Conservation (phyloP, 2,888 invertebrate species). For the Amiota minor region DNA sequence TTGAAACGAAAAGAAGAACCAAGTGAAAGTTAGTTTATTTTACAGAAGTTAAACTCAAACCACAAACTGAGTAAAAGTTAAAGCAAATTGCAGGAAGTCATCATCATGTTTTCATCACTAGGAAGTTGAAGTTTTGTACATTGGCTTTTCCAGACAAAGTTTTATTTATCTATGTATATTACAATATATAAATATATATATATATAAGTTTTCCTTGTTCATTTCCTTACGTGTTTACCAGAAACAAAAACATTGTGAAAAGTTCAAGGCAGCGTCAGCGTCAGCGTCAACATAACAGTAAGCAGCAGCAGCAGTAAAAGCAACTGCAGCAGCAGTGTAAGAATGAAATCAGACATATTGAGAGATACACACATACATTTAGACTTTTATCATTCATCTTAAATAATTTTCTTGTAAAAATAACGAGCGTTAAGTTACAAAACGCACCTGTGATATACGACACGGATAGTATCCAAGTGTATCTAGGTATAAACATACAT, state of each 20-base stretch:
- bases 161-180: too few relatives aligned
- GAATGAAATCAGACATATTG: not conserved
- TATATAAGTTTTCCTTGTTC: too few relatives aligned
- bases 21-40: too few relatives aligned
- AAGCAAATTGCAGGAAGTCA: constrained; percentile 25
- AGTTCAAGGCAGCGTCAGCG: too few relatives aligned
- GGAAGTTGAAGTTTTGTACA: not conserved
- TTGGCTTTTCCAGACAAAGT: not conserved
- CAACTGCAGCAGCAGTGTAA: not conserved
- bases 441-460: constrained; percentile 7
- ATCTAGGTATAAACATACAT: too few relatives aligned
- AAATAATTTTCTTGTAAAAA: constrained; percentile 28
- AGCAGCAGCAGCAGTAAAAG: not conserved
- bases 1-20: too few relatives aligned
- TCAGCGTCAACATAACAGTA: too few relatives aligned
- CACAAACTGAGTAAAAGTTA: not conserved
- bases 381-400: constrained; percentile 21
- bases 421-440: constrained; percentile 52
- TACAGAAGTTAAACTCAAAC: not conserved
- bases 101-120: not conserved
- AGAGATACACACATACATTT: not conserved
- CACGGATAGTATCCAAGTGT: not conserved
- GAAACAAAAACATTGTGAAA: too few relatives aligned
- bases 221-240: too few relatives aligned
- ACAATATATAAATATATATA: too few relatives aligned